These are phyloP conservation scores for Falco peregrinus DNA, from an alignment of 2,797 vertebrate genomes.

Conservation along the genomic window DNA sequence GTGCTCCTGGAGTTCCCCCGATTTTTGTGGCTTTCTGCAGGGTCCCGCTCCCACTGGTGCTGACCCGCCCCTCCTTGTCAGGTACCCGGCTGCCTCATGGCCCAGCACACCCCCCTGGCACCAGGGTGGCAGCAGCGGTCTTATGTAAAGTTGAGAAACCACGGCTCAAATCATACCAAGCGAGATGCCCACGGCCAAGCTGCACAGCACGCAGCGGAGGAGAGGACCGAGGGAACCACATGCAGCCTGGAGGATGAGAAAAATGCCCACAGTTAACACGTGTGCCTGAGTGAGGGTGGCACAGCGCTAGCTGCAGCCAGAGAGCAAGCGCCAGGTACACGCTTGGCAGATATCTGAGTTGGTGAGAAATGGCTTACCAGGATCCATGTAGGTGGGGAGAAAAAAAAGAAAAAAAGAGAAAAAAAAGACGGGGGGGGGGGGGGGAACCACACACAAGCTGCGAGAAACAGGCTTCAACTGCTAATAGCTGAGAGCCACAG, in stretches of 20 bases:
- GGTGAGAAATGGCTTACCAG: background rate
- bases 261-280: background rate
- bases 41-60: background rate
- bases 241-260: background rate
- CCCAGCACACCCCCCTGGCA: background rate
- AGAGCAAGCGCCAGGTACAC: background rate
- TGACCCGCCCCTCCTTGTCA: background rate
- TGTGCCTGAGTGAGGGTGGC: background rate
- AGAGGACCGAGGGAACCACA: background rate
- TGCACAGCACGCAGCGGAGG: background rate
- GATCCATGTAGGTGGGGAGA: background rate
- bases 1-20: background rate
- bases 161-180: background rate
- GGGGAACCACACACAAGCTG: background rate
- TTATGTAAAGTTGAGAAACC: background rate
- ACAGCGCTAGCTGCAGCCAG: background rate
- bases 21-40: background rate
- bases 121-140: background rate
- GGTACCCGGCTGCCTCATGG: background rate
- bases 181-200: background rate
- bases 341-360: background rate
- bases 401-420: accelerated
- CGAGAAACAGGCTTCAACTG: background rate
- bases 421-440: too few relatives aligned
- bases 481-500: background rate